Base-by-base conservation (phyloP, 2,888 invertebrate genomes). In the Celastrina argiolus region DNA sequence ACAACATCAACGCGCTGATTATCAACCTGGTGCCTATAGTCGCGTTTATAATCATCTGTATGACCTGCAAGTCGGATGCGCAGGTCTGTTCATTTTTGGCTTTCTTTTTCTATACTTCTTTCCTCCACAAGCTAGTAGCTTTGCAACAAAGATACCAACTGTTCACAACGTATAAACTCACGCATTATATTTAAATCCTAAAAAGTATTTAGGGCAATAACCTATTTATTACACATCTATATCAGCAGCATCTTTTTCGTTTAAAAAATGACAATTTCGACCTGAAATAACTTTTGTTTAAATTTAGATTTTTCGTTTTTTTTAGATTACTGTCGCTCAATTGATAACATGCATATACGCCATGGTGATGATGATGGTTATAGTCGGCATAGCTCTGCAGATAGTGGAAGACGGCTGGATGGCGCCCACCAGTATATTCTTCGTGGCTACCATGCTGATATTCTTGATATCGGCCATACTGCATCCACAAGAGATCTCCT, bases 391-490 rank as follows among this genome's bases (percentile, higher is more conserved):
- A 65, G 92, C 94, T 66, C 90, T 97, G 1, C 96, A 97, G 85
- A 95, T 97, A 68, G 88, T 93, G 1, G 93, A 95, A 68, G 96
- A 97, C 77, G 97, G 97, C 4, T 93, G 94, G 78, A 76, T 95
- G 22, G 96, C 97, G 0, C 97, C 97, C 0, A 95, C 96, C 0
- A 95, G 96, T 7, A 85, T 97, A n/a, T 96, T 97, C 83, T 95
- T 97, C 67, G 90, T 96, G n/a, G 81, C 94, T 4, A 94, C 96
- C 18, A 94, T 95, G 2, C 87, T 88, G 0, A 95, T 95, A 78
- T 93, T 95, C 78, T 91, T 94, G 68, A 77, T 94, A 64, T 93
- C 92, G 63, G 95, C 93, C 0, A 76, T 95, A 0, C 79, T 97
- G 56, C 98, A 98, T 84, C 97, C 97, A 0, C 91, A 90, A 79